These are phyloP conservation scores for Pemphigus obesinymphae DNA, from an alignment of 1,140 invertebrate genomes.

Conservation along the genomic window DNA sequence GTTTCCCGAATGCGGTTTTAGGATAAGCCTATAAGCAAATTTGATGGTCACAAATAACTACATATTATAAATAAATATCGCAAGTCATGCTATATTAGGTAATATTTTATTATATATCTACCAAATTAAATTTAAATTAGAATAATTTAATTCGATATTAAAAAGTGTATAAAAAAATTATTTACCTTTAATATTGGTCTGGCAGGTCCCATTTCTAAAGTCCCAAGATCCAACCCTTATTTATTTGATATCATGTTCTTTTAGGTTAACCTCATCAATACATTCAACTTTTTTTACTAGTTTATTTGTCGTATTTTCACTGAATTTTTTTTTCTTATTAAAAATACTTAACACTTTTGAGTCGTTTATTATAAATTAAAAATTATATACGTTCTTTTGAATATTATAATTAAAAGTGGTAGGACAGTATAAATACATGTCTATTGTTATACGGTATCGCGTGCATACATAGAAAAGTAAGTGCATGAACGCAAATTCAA, in stretches of 20 bases:
- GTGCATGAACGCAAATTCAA: no score
- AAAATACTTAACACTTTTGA: no score
- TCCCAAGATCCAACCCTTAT: neutral
- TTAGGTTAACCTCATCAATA: neutral
- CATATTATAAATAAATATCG: neutral
- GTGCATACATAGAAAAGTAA: no score
- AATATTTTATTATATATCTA: neutral
- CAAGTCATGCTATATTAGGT: neutral
- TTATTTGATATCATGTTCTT: neutral
- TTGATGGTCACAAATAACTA: neutral
- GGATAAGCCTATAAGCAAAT: neutral
- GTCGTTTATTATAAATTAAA: no score
- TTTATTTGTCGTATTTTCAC: no score
- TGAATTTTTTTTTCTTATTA: neutral
- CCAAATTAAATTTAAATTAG: no score
- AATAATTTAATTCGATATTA: no score
- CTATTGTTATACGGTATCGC: no score
- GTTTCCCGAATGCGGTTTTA: neutral
- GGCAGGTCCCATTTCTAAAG: neutral
- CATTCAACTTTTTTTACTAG: neutral
- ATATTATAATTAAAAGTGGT: no score
- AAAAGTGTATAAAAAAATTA: neutral
- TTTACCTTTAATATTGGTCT: neutral
- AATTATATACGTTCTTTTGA: no score
- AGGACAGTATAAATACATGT: no score